These are phyloP conservation scores for Coryphaenoides rupestris DNA, from an alignment of 2,113 vertebrate species.

Conservation along the genomic window DNA sequence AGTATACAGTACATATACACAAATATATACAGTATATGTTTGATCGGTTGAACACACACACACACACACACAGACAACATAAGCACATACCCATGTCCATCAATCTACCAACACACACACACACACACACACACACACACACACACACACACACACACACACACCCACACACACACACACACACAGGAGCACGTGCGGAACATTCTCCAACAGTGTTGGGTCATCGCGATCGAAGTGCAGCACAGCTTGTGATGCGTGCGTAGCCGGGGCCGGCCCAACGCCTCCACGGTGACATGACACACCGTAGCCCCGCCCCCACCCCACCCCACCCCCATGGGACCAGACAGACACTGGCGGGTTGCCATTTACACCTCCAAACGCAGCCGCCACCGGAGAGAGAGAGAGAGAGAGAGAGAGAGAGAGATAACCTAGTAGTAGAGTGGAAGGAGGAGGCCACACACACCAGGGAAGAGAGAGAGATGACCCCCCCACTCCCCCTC, in stretches of 20 bases:
- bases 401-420: constrained; percentile 13
- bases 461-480: background rate
- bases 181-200: constrained; percentile 25
- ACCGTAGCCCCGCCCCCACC: constrained; percentile 31
- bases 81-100: no score
- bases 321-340: no score
- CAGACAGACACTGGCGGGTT: constrained; percentile 26
- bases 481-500: no score
- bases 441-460: constrained; percentile 22
- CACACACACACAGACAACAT: background rate
- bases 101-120: no score
- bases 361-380: constrained; percentile 35
- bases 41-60: no score
- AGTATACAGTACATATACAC: no score
- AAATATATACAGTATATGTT: background rate
- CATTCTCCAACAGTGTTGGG: constrained; percentile 41
- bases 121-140: background rate
- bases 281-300: constrained; percentile 47
- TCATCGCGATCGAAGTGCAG: constrained; percentile 56
- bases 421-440: no score
- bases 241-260: constrained; percentile 40
- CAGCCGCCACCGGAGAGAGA: background rate
- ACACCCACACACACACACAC: background rate
- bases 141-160: constrained; percentile 6
- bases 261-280: constrained; percentile 52